A percentile compares a stretch with the other conserved stretches of the same genome.
phyloP scores from a whole-genome alignment of 1,140 invertebrate species.

The Euwallacea similis region DNA sequence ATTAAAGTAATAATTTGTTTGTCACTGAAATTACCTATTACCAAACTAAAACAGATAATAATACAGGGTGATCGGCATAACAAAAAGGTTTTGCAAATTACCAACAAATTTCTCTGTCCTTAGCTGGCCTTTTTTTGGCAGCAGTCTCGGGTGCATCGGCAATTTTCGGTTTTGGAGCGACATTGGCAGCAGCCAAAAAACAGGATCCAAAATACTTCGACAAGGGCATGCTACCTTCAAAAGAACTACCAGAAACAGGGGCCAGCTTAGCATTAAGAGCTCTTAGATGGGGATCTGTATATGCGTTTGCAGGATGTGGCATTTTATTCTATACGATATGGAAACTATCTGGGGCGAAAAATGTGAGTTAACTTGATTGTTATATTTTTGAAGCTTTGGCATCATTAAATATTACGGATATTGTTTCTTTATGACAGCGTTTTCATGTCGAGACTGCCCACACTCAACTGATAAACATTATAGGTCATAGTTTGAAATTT shows the following conservation, averaged over 20 bases:
- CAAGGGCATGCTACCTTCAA: constrained; percentile 68
- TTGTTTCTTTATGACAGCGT: neutral
- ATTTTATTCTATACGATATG: constrained; percentile 81
- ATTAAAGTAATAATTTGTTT: too few species aligned
- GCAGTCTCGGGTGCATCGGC: constrained; percentile 78
- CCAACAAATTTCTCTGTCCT: too few species aligned
- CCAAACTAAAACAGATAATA: too few species aligned
- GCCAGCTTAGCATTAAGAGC: constrained; percentile 78
- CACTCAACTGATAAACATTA: neutral
- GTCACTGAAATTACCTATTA: too few species aligned
- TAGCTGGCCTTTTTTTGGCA: constrained; percentile 75
- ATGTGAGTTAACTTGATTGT: constrained; percentile 56
- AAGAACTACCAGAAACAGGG: constrained; percentile 73
- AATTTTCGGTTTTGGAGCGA: constrained; percentile 77
- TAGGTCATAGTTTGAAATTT: too few species aligned
- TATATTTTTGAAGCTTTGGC: too few species aligned
- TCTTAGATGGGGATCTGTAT: constrained; percentile 83
- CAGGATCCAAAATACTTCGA: constrained; percentile 78
- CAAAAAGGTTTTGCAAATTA: constrained; percentile 43
- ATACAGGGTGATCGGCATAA: neutral
- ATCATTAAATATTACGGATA: too few species aligned
- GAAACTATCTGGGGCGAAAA: constrained; percentile 83
- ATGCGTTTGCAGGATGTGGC: constrained; percentile 80
- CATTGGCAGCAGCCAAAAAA: constrained; percentile 75
- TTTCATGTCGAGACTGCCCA: neutral